Evolutionary conservation across 2,888 invertebrate genomes (phyloP).

Genomic region (Andrena marginata): DNA sequence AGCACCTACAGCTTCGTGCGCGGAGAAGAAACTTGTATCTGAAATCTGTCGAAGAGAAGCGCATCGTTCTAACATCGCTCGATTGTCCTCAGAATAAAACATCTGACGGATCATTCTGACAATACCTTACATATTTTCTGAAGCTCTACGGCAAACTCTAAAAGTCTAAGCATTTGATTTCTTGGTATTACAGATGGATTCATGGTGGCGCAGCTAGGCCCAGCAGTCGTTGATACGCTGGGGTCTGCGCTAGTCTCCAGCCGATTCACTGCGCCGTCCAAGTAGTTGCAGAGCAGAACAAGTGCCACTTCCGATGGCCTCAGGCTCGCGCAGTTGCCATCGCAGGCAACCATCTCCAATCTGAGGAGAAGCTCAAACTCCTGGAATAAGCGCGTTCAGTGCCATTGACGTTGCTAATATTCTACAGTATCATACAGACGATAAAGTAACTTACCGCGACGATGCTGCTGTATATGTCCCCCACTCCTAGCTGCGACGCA

Average conservation of each 20-base stretch:
- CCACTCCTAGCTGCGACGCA: constrained; percentile 86
- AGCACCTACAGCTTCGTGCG: constrained; percentile 88
- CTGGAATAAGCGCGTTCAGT: constrained; percentile 77
- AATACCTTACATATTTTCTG: constrained; percentile 91
- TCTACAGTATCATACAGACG: rapidly evolving
- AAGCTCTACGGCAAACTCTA: constrained; percentile 90
- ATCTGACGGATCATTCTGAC: background rate
- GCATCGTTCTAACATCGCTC: background rate
- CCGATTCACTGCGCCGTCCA: constrained; percentile 87
- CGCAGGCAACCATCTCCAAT: constrained; percentile 91
- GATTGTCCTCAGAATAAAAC: no score
- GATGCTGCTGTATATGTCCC: constrained; percentile 86
- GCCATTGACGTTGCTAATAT: background rate
- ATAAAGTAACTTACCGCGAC: constrained; percentile 84
- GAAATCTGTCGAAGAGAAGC: constrained; percentile 87
- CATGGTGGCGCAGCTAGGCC: constrained; percentile 69
- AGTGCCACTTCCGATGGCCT: constrained; percentile 92
- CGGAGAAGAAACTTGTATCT: constrained; percentile 88
- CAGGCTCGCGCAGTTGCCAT: constrained; percentile 91
- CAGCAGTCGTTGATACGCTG: constrained; percentile 55
- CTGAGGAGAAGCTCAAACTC: constrained; percentile 89
- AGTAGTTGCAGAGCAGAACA: constrained; percentile 90
- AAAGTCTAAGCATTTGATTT: constrained; percentile 88
- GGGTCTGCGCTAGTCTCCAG: constrained; percentile 82
- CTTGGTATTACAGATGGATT: constrained; percentile 79